These are phyloP conservation scores for Eira barbara DNA, from an alignment of 2,113 vertebrate species.

Conservation along the genomic window DNA sequence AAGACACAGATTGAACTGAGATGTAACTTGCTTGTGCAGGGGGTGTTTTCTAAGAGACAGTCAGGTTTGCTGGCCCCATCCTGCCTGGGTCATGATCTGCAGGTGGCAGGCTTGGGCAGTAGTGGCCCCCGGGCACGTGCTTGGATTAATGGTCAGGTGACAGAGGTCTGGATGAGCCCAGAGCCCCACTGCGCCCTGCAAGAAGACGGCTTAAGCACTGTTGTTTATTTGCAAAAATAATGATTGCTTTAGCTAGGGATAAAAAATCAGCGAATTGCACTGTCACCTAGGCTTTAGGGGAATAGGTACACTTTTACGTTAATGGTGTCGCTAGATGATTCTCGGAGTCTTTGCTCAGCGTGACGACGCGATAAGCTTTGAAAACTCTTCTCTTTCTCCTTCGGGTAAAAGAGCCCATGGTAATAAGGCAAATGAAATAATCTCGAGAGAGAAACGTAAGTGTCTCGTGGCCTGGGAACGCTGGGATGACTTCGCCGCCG, in stretches of 20 bases:
- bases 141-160: neutral
- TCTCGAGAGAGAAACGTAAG: fast-evolving
- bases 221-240: neutral
- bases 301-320: neutral
- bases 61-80: no score
- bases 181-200: neutral
- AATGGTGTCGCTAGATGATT: neutral
- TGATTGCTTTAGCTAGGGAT: neutral
- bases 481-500: neutral
- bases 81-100: neutral
- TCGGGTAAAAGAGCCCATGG: neutral
- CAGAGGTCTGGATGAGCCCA: neutral
- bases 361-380: neutral
- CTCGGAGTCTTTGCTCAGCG: neutral
- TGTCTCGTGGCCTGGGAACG: neutral
- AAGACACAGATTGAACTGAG: neutral
- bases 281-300: neutral
- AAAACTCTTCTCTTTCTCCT: neutral
- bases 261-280: neutral
- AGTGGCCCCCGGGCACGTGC: neutral
- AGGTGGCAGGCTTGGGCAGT: neutral
- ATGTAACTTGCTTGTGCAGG: neutral
- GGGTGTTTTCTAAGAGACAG: neutral
- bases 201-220: neutral
- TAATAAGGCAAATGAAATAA: neutral